These are phyloP conservation scores for Nothura maculosa DNA, from an alignment of 2,797 vertebrate genomes.

Conservation along the genomic window DNA sequence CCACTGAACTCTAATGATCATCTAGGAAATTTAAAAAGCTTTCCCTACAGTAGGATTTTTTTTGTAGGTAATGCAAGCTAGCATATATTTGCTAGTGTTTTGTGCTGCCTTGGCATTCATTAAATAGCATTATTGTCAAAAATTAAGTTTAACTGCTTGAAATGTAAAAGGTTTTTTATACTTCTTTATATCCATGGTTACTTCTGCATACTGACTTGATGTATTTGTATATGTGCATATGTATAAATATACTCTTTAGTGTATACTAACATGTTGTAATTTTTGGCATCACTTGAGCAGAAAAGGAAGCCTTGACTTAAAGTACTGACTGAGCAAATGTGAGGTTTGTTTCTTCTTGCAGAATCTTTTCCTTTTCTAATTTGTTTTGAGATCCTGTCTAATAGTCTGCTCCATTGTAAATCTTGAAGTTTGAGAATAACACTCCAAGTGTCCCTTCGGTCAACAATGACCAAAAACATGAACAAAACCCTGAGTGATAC, in stretches of 20 bases:
- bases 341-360: neutral
- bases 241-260: neutral
- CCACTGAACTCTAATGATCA: constrained; percentile 14
- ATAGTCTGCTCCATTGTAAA: neutral
- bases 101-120: neutral
- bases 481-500: neutral
- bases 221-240: neutral
- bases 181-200: neutral
- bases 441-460: neutral
- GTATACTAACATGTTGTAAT: neutral
- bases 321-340: neutral
- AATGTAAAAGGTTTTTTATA: neutral
- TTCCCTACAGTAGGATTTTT: neutral
- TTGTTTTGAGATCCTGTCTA: neutral
- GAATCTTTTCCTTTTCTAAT: neutral
- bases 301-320: neutral
- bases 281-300: neutral
- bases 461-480: neutral
- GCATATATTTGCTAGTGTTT: neutral
- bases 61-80: neutral
- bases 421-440: neutral
- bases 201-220: neutral
- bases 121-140: neutral
- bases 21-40: neutral
- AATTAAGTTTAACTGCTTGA: neutral